Evolutionary conservation across 23 tunicate genomes (phyloP).

Genomic region (Ciona savignyi): DNA sequence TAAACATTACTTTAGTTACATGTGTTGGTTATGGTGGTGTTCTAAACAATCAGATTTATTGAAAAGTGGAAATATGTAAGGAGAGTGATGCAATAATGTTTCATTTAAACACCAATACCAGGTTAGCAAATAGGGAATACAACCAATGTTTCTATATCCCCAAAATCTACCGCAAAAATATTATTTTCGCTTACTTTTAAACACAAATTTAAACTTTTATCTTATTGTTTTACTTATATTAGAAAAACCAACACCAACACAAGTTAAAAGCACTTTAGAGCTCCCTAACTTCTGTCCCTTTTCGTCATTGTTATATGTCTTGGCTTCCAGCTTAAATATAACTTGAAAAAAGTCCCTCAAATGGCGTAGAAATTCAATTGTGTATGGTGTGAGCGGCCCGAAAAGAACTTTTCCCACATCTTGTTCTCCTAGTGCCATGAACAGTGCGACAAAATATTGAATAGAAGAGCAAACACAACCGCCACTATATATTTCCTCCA

Average conservation of each 20-base stretch:
- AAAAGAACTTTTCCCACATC: conserved; percentile 71
- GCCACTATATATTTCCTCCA: conserved; percentile 73
- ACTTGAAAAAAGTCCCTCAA: conserved; percentile 75
- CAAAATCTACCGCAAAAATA: too few relatives aligned
- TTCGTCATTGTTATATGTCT: conserved; percentile 26
- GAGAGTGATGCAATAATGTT: too few relatives aligned
- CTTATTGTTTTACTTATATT: conserved; percentile 67
- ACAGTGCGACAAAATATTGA: conserved; percentile 62
- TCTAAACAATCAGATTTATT: too few relatives aligned
- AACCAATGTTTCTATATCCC: not conserved
- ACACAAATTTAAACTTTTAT: too few relatives aligned
- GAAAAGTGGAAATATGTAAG: too few relatives aligned
- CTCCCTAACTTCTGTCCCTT: conserved; percentile 41
- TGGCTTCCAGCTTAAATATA: conserved; percentile 52
- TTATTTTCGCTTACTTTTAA: too few relatives aligned
- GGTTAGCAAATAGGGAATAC: too few relatives aligned
- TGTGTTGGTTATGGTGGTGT: too few relatives aligned
- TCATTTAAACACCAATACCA: too few relatives aligned
- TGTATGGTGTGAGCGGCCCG: conserved; percentile 65
- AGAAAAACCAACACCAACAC: conserved; percentile 86
- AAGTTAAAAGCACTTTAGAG: conserved; percentile 75
- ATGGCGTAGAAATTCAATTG: conserved; percentile 80
- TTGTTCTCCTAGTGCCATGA: conserved; percentile 67
- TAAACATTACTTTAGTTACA: too few relatives aligned
- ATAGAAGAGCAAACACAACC: conserved; percentile 75